Conservation (phyloP, 2,888 invertebrate genomes). For the Nomada ruficornis region DNA sequence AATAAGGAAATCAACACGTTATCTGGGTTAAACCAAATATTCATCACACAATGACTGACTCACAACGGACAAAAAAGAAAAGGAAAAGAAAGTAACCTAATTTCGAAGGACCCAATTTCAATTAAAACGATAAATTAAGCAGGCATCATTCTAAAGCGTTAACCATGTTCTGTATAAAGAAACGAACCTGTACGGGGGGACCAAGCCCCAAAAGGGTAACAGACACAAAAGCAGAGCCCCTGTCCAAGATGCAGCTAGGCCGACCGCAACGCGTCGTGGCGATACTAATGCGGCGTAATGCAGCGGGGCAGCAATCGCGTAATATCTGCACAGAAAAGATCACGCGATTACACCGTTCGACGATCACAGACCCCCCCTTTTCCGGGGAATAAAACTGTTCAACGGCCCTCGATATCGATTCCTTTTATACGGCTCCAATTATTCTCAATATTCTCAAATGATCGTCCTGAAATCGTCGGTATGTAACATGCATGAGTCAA, state of each 20-base stretch:
- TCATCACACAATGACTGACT: conserved; percentile 6
- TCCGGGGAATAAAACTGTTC: not conserved
- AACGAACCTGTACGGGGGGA: conserved; percentile 85
- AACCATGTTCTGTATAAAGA: not conserved
- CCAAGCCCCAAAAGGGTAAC: conserved; percentile 86
- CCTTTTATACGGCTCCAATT: not conserved
- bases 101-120: not conserved
- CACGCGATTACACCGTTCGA: not conserved
- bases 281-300: conserved; percentile 92
- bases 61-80: not conserved
- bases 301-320: conserved; percentile 92
- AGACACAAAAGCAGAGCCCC: conserved; percentile 87
- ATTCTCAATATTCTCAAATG: conserved; percentile 5
- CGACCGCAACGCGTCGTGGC: conserved; percentile 89
- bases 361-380: not conserved
- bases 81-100: not conserved
- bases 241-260: conserved; percentile 89
- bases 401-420: conserved; percentile 2
- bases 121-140: too few species aligned
- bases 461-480: conserved; percentile 17
- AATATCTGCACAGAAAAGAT: conserved; percentile 85
- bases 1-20: conserved; percentile 17
- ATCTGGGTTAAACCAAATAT: conserved; percentile 12
- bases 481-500: conserved; percentile 22
- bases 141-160: too few species aligned